These are phyloP conservation scores for Pangasius sanitwongsei DNA, from an alignment of 2,797 vertebrate species.

Conservation along the genomic window DNA sequence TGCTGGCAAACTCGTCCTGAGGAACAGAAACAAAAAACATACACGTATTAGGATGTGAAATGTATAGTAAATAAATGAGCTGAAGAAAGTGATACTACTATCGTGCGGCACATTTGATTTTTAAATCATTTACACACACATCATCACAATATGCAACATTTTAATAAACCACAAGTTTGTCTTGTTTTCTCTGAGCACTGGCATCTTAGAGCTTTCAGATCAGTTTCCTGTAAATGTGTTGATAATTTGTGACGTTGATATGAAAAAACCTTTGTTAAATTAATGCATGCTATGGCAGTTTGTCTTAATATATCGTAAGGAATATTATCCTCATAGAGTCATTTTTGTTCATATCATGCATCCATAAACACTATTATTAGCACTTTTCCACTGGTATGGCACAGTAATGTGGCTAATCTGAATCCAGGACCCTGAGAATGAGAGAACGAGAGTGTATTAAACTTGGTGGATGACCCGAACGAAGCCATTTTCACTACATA, in stretches of 20 bases:
- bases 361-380: neutral
- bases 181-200: neutral
- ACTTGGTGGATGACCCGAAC: neutral
- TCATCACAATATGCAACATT: neutral
- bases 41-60: neutral
- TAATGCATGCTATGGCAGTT: neutral
- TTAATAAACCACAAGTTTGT: neutral
- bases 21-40: constrained; percentile 23
- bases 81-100: neutral
- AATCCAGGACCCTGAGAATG: neutral
- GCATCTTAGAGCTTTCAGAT: neutral
- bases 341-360: neutral
- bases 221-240: neutral
- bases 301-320: neutral
- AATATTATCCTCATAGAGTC: neutral
- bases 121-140: neutral
- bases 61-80: neutral
- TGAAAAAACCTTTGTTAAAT: neutral
- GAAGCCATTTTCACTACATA: neutral
- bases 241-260: neutral
- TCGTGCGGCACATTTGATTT: neutral
- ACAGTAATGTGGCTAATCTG: neutral
- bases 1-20: constrained; percentile 87
- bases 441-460: neutral
- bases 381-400: neutral